Evolutionary conservation across 2,888 invertebrate species (phyloP).

Genomic region (Stenoptilia bipunctidactyla): DNA sequence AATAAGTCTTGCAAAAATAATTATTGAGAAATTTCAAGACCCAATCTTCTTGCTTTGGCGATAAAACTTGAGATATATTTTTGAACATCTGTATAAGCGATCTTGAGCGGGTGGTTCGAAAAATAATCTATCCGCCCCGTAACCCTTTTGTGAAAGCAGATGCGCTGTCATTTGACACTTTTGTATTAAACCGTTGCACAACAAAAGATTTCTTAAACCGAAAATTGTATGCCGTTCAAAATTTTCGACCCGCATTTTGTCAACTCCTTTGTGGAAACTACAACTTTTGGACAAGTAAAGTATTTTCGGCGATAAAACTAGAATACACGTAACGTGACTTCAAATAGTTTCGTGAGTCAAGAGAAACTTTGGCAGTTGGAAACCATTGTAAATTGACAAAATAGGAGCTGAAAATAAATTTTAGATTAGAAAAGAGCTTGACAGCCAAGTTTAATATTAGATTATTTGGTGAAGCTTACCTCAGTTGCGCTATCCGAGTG

Average conservation of each 20-base stretch:
- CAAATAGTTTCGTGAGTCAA: background rate
- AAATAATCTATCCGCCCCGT: constrained; percentile 64
- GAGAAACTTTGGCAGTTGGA: background rate
- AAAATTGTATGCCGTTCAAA: constrained; percentile 64
- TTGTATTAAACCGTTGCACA: constrained; percentile 71
- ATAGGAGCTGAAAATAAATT: background rate
- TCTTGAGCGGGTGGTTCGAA: constrained; percentile 68
- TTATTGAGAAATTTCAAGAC: too few relatives aligned
- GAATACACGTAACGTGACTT: background rate
- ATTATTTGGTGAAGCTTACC: background rate
- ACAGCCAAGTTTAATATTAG: background rate
- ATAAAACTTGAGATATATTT: constrained; percentile 8
- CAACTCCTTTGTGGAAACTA: constrained; percentile 33
- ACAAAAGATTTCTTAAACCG: constrained; percentile 67
- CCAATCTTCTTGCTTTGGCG: too few relatives aligned
- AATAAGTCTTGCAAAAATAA: too few relatives aligned
- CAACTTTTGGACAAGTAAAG: constrained; percentile 3
- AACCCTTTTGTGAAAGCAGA: constrained; percentile 68
- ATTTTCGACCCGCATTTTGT: constrained; percentile 63
- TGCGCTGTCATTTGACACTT: constrained; percentile 72
- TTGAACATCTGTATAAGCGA: constrained; percentile 63
- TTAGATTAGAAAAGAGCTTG: background rate
- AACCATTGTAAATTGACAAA: background rate
- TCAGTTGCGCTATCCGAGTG: constrained; percentile 50
- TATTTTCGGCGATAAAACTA: constrained; percentile 1